Conservation (phyloP, 64 coral and sea anemone species). For the Dendrophyllia cribrosa region DNA sequence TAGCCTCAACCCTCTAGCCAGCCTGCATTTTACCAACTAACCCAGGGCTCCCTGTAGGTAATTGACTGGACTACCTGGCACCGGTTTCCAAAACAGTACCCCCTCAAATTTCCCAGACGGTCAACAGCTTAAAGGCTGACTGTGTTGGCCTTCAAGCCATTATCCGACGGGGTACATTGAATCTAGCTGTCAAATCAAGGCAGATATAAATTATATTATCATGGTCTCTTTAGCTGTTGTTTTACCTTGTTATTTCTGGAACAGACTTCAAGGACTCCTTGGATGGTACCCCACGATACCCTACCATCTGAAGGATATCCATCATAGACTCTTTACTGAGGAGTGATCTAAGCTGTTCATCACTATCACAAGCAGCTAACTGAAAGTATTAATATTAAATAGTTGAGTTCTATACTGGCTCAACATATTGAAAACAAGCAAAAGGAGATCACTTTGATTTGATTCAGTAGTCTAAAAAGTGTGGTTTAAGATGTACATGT, state of each 20-base stretch:
- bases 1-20: too few species aligned
- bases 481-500: background rate
- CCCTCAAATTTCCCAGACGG: too few species aligned
- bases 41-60: too few species aligned
- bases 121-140: too few species aligned
- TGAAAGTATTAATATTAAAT: constrained; percentile 18
- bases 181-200: constrained; percentile 7
- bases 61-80: too few species aligned
- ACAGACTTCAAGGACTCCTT: constrained; percentile 63
- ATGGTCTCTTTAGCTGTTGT: constrained; percentile 23
- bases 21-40: too few species aligned
- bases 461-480: too few species aligned
- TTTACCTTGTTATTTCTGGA: constrained; percentile 56
- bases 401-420: constrained; percentile 20
- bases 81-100: too few species aligned
- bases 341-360: constrained; percentile 41
- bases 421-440: background rate
- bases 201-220: constrained; percentile 42
- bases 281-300: constrained; percentile 56
- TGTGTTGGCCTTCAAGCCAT: too few species aligned
- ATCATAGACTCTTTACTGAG: constrained; percentile 57
- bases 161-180: constrained; percentile 9
- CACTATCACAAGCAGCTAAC: constrained; percentile 41
- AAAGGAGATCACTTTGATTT: background rate
- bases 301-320: constrained; percentile 59